Evolutionary conservation across 2,797 vertebrate genomes (phyloP).

Genomic region (Muscicapa striata): DNA sequence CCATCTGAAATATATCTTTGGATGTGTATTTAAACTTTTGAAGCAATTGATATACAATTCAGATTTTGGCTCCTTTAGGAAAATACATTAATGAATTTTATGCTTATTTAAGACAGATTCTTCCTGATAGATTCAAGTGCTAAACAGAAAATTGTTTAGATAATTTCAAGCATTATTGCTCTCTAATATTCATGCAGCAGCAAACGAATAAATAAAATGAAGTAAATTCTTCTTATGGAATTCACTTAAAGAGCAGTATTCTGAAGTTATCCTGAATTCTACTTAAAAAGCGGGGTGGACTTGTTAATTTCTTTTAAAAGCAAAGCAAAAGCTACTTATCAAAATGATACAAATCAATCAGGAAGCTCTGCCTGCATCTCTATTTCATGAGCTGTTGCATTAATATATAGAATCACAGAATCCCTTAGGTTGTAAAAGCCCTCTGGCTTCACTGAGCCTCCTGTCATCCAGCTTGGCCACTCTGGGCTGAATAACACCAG

Average conservation of each 20-base stretch:
- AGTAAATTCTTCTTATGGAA: slow-evolving; percentile 22
- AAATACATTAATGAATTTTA: slow-evolving; percentile 18
- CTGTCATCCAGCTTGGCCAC: not conserved
- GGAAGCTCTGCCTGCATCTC: not conserved
- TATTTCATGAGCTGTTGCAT: not conserved
- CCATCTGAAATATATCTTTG: not conserved
- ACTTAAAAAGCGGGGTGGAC: not conserved
- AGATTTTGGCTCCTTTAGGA: not conserved
- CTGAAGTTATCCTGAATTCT: slow-evolving; percentile 22
- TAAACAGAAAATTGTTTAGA: slow-evolving; percentile 40
- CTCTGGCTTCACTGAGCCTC: not conserved
- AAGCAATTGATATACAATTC: not conserved
- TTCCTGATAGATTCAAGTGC: slow-evolving; percentile 25
- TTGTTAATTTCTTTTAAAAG: not conserved
- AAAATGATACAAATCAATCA: slow-evolving; percentile 10
- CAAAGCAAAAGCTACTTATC: slow-evolving; percentile 19
- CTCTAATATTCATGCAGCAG: slow-evolving; percentile 1
- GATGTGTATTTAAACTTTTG: slow-evolving; percentile 5
- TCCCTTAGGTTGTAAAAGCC: not conserved
- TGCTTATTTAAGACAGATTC: slow-evolving; percentile 35
- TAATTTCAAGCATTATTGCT: not conserved
- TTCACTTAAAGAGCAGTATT: not conserved
- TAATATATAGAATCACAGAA: not conserved
- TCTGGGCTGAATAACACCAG: not conserved
- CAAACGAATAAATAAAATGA: slow-evolving; percentile 26